A percentile compares a stretch with the other conserved stretches of the same genome.
Conservation (phyloP, 1,140 invertebrate species). For the Batillaria attramentaria region DNA sequence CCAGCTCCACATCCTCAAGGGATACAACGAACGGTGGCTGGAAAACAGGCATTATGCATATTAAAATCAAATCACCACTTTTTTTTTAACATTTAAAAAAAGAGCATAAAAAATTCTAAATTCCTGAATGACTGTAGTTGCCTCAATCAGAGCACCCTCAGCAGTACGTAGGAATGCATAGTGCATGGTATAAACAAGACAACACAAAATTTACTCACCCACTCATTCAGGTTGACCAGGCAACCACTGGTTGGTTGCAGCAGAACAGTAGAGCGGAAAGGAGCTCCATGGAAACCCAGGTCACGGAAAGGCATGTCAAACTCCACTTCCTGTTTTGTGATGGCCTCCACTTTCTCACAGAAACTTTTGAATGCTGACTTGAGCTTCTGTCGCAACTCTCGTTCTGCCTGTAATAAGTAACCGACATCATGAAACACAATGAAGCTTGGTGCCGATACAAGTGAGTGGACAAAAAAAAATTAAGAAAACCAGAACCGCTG, state of each 20-base stretch:
- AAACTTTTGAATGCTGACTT: constrained; percentile 99
- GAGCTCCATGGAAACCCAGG: constrained; percentile 97
- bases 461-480: no score
- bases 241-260: constrained; percentile 98
- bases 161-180: not conserved
- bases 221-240: constrained; percentile 97
- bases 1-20: constrained; percentile 96
- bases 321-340: constrained; percentile 97
- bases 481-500: no score
- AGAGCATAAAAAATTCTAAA: not conserved
- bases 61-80: not conserved
- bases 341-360: constrained; percentile 96
- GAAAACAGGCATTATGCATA: constrained; percentile 53
- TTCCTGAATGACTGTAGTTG: not conserved
- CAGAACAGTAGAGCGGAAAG: constrained; percentile 94
- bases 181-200: not conserved
- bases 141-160: not conserved
- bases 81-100: not conserved
- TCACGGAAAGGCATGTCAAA: constrained; percentile 99
- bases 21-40: constrained; percentile 98
- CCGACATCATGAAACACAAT: no score
- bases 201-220: constrained; percentile 76
- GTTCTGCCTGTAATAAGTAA: constrained; percentile 91
- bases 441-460: no score
- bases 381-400: constrained; percentile 95